Evolutionary conservation across 1,140 invertebrate species (phyloP), one percentile per base, ranked within the genome.

Genomic region (Cydia fagiglandana): DNA sequence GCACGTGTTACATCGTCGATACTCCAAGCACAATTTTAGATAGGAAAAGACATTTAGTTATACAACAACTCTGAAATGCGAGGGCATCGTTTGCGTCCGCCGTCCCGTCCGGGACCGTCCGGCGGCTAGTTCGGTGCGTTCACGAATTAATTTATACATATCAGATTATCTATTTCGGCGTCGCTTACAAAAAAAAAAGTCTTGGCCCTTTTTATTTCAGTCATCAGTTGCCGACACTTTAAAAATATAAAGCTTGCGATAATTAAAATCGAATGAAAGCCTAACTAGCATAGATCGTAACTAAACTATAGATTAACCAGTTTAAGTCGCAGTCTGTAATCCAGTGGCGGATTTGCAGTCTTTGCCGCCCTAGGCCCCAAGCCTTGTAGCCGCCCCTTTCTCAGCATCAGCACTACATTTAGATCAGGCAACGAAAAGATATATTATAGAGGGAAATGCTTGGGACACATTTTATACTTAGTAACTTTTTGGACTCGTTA

Each of bases 221-320:
- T 91, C 89, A 90, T 90, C 89, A 90, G 90, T 91, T 91, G 90
- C 89, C 85, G 88, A 91, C 88, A 91, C 87, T 88, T 92, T 85
- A 83, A 76, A 88, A 87, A 84, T 90, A 91, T 90, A 91, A 91
- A 91, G 89, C 89, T 89, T 89, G 91, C 89, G 87, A 88, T 88
- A 89, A 86, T 86, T 77, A 88, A 81, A 85, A 91, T 86, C 76
- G 89, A 92, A 88, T 78, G 84, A 86, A 92, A 92, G 89, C 89
- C 88, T 92, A 92, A 88, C 89, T 92, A 92, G 89, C 91, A 86
- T 89, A 91, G 85, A 87, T 83, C 78, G 86, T 91, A 91, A 90
- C 89, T 91, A 91, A 91, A 92, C 87, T 90, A 86, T 90, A 86
- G 82, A 88, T 87, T 87, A 87, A 86, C 83, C 88, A 87, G 88